Conservation (phyloP, 2,113 vertebrate genomes). For the Nannobrachium achirus region DNA sequence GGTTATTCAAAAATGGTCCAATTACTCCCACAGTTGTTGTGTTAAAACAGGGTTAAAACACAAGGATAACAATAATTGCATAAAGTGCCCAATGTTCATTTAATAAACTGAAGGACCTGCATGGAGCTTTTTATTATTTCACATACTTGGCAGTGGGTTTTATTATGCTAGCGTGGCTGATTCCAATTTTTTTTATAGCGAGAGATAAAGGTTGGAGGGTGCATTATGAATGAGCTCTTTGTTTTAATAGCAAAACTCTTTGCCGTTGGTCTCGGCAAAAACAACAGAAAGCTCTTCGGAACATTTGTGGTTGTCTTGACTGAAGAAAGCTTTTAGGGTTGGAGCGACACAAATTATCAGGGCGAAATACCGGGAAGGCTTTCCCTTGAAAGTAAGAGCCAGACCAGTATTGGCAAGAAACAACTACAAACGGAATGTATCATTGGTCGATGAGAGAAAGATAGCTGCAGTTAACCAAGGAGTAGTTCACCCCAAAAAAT, state of each 20-base stretch:
- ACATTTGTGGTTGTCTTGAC: conserved; percentile 27
- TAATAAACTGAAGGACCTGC: conserved; percentile 15
- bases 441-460: too few species aligned
- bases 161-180: neutral
- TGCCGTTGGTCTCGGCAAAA: conserved; percentile 3
- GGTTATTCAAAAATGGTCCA: conserved; percentile 8
- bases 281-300: too few species aligned
- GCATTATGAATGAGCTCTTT: conserved; percentile 29
- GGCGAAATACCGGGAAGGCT: conserved; percentile 17
- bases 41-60: conserved; percentile 17
- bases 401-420: neutral
- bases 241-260: conserved; percentile 21
- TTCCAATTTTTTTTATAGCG: conserved; percentile 29
- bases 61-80: conserved; percentile 13
- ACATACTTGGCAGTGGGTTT: conserved; percentile 5
- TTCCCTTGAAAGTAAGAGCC: conserved; percentile 16
- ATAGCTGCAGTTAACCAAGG: neutral
- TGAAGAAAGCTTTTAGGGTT: conserved; percentile 33
- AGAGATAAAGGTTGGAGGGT: conserved; percentile 21
- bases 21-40: conserved; percentile 34
- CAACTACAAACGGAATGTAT: too few species aligned
- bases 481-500: too few species aligned
- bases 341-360: conserved; percentile 6
- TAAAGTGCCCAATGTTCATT: conserved; percentile 1
- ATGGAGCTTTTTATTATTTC: conserved; percentile 1